Conservation (phyloP, 1,140 invertebrate species). For the Euwallacea fornicatus region DNA sequence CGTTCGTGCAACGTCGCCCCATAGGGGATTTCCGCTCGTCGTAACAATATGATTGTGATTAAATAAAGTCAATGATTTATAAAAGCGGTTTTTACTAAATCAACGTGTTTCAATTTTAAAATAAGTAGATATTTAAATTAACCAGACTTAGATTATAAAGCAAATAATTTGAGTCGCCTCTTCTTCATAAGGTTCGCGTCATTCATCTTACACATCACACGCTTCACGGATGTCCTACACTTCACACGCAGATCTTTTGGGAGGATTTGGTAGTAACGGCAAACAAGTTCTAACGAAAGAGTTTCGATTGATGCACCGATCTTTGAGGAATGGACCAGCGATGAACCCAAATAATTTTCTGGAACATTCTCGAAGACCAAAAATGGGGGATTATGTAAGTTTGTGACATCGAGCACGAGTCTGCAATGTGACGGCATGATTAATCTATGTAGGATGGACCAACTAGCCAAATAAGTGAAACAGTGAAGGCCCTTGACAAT, state of each 20-base stretch:
- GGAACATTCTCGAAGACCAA: slow-evolving; percentile 69
- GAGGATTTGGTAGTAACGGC: slow-evolving; percentile 66
- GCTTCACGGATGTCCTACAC: slow-evolving; percentile 90
- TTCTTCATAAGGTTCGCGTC: slow-evolving; percentile 68
- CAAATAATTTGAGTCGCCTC: too few species aligned
- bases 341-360: slow-evolving; percentile 60
- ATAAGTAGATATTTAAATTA: background rate
- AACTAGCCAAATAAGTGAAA: slow-evolving; percentile 54
- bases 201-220: slow-evolving; percentile 93
- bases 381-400: slow-evolving; percentile 70
- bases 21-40: too few species aligned
- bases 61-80: too few species aligned
- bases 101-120: background rate
- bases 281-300: slow-evolving; percentile 77
- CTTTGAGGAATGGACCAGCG: slow-evolving; percentile 67
- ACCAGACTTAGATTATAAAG: slow-evolving; percentile 3
- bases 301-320: slow-evolving; percentile 74
- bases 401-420: background rate
- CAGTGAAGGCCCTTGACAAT: slow-evolving; percentile 87
- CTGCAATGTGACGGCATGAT: background rate
- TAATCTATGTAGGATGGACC: slow-evolving; percentile 48
- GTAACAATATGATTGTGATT: background rate
- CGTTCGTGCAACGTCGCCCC: too few species aligned
- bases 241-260: slow-evolving; percentile 86
- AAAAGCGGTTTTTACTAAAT: background rate